These are phyloP conservation scores for Climacteris rufus DNA, from an alignment of 2,113 vertebrate species.

Conservation along the genomic window DNA sequence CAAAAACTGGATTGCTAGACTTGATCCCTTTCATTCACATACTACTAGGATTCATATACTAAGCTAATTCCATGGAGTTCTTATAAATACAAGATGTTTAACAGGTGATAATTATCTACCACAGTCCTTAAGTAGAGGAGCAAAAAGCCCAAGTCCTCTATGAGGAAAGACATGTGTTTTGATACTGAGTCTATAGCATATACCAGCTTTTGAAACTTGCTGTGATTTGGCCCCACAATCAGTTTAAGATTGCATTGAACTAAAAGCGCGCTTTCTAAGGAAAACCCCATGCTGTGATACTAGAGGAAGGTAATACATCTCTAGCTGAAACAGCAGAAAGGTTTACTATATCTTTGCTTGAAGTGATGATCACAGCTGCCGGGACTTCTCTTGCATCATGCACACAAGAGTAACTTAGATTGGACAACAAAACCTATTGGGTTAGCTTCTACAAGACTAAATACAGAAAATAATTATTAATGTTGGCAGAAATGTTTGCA, in stretches of 20 bases:
- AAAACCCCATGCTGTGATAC: neutral
- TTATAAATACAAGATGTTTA: neutral
- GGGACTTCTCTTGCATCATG: neutral
- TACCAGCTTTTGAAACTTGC: neutral
- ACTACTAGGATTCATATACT: neutral
- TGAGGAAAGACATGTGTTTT: neutral
- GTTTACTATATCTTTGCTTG: neutral
- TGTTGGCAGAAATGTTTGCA: neutral
- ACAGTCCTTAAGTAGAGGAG: rapidly evolving
- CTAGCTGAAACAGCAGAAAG: neutral
- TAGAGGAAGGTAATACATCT: neutral
- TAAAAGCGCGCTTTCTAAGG: neutral
- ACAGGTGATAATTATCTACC: neutral
- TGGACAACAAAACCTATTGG: neutral
- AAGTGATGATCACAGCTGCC: neutral
- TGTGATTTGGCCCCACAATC: neutral
- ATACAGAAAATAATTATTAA: neutral
- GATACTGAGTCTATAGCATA: neutral
- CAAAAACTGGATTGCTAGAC: neutral
- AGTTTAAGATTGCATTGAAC: neutral
- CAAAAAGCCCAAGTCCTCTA: neutral
- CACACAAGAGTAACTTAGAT: neutral
- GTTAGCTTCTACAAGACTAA: neutral
- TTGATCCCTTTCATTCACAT: neutral
- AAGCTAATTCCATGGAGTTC: neutral